Conservation (phyloP, 2,888 invertebrate species). For the Callyntrura guangdongensis region DNA sequence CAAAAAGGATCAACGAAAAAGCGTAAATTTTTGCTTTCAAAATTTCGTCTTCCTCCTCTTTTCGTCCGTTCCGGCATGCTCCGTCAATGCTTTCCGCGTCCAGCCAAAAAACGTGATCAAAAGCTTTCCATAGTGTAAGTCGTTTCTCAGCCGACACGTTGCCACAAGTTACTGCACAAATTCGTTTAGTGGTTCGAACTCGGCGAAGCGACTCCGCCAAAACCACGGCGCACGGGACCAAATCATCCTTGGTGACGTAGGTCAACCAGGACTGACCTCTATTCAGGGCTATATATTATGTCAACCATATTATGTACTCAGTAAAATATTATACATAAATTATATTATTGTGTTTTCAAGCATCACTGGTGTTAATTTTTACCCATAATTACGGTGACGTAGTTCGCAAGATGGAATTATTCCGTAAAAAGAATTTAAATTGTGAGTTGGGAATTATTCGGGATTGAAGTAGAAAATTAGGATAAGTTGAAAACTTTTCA, state of each 20-base stretch:
- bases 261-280: conserved; percentile 45
- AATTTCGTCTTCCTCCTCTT: too few species aligned
- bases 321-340: background rate
- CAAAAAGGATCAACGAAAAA: background rate
- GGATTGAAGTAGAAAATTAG: too few species aligned
- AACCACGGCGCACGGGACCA: background rate
- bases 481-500: too few species aligned
- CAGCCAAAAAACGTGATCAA: conserved; percentile 34
- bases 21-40: conserved; percentile 13
- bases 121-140: background rate
- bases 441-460: too few species aligned
- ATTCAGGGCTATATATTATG: conserved; percentile 15
- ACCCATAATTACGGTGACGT: too few species aligned
- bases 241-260: background rate
- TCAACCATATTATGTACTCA: too few species aligned
- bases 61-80: too few species aligned
- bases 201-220: conserved; percentile 17
- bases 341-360: too few species aligned
- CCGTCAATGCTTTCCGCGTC: background rate
- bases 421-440: too few species aligned
- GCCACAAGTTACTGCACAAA: conserved; percentile 10
- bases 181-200: background rate
- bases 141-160: background rate
- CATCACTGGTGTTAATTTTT: too few species aligned
- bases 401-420: too few species aligned